Evolutionary conservation across 1,140 invertebrate genomes (phyloP).

Genomic region (Choristoneura fumiferana): DNA sequence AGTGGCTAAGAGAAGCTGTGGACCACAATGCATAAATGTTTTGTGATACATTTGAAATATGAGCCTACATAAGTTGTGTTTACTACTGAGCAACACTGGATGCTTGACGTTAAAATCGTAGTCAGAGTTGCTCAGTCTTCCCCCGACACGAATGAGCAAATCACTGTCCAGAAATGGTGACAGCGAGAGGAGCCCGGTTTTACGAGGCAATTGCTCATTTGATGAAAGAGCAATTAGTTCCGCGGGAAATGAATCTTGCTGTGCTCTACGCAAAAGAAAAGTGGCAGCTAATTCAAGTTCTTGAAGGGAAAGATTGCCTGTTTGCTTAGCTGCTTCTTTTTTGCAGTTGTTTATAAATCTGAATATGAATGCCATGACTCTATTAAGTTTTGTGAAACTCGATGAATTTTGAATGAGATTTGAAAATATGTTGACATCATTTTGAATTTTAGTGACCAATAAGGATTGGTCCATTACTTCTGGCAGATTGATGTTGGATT

Average conservation of each 20-base stretch:
- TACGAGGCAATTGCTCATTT: not conserved
- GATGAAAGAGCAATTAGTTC: not conserved
- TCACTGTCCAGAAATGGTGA: not conserved
- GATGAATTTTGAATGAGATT: not conserved
- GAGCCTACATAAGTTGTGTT: constrained; percentile 13
- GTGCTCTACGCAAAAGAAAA: constrained; percentile 18
- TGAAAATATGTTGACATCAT: too few species aligned
- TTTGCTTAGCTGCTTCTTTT: not conserved
- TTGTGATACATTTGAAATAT: constrained; percentile 20
- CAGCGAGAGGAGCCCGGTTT: not conserved
- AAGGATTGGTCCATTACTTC: not conserved
- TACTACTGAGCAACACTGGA: constrained; percentile 4
- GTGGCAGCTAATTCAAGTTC: constrained; percentile 8
- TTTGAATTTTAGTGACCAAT: not conserved
- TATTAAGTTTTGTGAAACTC: not conserved
- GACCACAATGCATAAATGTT: constrained; percentile 22
- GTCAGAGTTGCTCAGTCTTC: not conserved
- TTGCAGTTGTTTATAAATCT: not conserved
- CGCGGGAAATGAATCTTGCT: not conserved
- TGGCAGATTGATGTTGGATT: not conserved
- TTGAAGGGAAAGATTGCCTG: too few species aligned
- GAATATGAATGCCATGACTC: not conserved
- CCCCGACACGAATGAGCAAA: not conserved
- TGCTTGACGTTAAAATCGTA: not conserved
- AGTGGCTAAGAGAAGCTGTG: constrained; percentile 20